Evolutionary conservation across 2,797 vertebrate species (phyloP).

Genomic region (Urosaurus nigricauda): DNA sequence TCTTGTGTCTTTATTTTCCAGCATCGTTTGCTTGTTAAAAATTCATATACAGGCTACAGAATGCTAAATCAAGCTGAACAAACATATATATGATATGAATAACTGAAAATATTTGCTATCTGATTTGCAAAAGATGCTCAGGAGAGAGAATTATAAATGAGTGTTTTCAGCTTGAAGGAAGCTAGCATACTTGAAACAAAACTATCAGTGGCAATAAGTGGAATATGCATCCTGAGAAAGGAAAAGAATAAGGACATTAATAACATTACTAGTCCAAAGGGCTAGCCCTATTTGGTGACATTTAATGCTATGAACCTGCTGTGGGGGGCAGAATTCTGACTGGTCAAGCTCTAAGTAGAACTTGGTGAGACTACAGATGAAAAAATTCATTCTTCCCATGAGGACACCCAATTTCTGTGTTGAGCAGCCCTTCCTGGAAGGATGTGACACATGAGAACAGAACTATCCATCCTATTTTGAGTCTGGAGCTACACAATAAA

Average conservation of each 20-base stretch:
- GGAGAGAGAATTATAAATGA: conserved; percentile 2
- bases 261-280: neutral
- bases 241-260: neutral
- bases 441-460: too few species aligned
- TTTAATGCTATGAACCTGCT: neutral
- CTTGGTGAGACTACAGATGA: neutral
- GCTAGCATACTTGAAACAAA: neutral
- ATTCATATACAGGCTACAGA: conserved; percentile 9
- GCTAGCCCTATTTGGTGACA: neutral
- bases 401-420: neutral
- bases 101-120: neutral
- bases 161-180: neutral
- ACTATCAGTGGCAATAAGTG: neutral
- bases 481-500: too few species aligned
- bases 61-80: conserved; percentile 9
- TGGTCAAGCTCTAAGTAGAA: neutral
- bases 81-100: neutral
- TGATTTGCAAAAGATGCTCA: conserved; percentile 10
- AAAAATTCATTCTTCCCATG: neutral
- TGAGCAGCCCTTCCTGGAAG: too few species aligned
- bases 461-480: too few species aligned
- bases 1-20: conserved; percentile 11
- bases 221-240: neutral
- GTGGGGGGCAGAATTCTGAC: neutral
- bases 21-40: neutral